Percentiles rank a stretch among this genome's conserved stretches.
Conservation (phyloP, 2,888 invertebrate genomes). For the Lasiommata megera region DNA sequence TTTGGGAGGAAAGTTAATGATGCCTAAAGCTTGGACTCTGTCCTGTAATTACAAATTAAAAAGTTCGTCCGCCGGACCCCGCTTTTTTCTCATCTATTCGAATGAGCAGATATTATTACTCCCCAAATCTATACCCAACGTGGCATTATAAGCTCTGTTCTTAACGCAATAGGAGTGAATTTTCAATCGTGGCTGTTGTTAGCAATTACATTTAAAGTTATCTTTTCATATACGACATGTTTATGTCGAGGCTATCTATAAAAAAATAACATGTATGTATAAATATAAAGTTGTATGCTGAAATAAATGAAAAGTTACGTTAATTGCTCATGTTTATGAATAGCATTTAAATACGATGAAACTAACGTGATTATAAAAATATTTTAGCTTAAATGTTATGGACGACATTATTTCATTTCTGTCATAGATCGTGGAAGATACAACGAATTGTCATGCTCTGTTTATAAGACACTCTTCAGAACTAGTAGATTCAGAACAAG, state of each 20-base stretch:
- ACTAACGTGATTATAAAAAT: no score
- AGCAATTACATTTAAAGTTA: conserved; percentile 73
- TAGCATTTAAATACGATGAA: no score
- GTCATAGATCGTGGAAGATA: no score
- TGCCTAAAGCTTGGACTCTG: conserved; percentile 76
- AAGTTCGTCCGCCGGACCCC: conserved; percentile 73
- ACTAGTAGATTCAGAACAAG: no score
- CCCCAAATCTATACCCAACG: conserved; percentile 50
- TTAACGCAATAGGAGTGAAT: conserved; percentile 40
- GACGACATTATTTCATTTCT: no score
- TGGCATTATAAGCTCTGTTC: conserved; percentile 38
- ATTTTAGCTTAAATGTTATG: no score
- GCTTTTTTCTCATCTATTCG: conserved; percentile 78
- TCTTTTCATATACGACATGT: conserved; percentile 67
- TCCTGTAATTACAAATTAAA: conserved; percentile 81
- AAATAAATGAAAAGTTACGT: no score
- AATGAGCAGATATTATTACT: conserved; percentile 74
- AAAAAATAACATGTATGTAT: conserved; percentile 57
- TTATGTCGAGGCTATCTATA: conserved; percentile 52
- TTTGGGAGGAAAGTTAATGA: conserved; percentile 79
- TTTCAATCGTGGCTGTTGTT: conserved; percentile 34
- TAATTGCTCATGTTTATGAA: no score
- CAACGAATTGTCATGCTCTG: no score
- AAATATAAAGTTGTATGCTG: no score
- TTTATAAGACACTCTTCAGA: no score